phyloP scores from a whole-genome alignment of 2,888 invertebrate genomes.

The Chironomus tentans region DNA sequence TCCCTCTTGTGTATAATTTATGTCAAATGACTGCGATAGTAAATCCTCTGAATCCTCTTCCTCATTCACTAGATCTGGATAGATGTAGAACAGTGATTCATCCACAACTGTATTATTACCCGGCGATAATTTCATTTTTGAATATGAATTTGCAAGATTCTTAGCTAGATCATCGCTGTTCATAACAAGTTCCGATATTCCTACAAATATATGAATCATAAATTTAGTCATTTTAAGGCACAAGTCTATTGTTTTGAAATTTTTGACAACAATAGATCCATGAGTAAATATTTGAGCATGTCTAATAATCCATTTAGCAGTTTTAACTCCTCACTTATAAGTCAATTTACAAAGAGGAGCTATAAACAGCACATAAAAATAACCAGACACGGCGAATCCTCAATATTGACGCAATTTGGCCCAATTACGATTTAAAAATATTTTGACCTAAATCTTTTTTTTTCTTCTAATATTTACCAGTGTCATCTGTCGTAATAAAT shows the following conservation, averaged over 20 bases:
- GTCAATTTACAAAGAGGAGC: too few relatives aligned
- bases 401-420: neutral
- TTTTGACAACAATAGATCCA: too few relatives aligned
- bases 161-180: conserved; percentile 62
- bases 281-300: too few relatives aligned
- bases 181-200: conserved; percentile 89
- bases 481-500: conserved; percentile 67
- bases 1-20: conserved; percentile 59
- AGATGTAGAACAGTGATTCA: conserved; percentile 47
- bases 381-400: neutral
- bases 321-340: too few relatives aligned
- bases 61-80: conserved; percentile 57
- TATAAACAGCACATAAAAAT: too few relatives aligned
- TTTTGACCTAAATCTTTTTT: conserved; percentile 5
- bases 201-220: conserved; percentile 34
- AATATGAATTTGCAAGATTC: conserved; percentile 35
- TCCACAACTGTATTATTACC: conserved; percentile 34
- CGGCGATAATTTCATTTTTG: conserved; percentile 32
- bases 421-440: neutral
- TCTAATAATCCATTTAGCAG: too few relatives aligned
- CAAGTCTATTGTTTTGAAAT: too few relatives aligned
- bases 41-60: conserved; percentile 67
- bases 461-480: conserved; percentile 39
- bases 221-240: too few relatives aligned
- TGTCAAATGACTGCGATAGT: conserved; percentile 64